A percentile compares a stretch with the other conserved stretches of the same genome.
Conservation (phyloP, 2,113 vertebrate genomes). For the Mohoua ochrocephala region DNA sequence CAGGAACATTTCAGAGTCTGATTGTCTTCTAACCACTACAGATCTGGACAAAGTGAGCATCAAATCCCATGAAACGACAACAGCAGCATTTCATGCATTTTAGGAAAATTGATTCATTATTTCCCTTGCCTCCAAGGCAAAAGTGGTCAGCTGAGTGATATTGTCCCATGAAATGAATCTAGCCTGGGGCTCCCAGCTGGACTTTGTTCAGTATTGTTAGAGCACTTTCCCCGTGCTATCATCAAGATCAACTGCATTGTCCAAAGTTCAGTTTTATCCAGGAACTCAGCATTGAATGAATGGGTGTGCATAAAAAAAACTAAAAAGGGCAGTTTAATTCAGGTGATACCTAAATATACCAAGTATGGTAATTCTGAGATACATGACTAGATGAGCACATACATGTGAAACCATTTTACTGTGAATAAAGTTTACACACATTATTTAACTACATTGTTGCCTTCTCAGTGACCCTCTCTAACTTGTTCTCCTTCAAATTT, state of each 20-base stretch:
- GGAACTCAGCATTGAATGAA: background rate
- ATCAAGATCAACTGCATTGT: background rate
- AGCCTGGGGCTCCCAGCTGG: background rate
- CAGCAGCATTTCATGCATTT: background rate
- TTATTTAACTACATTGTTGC: background rate
- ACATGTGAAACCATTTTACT: background rate
- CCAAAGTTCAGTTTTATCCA: background rate
- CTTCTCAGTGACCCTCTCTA: background rate
- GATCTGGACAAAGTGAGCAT: background rate
- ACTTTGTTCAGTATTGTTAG: background rate
- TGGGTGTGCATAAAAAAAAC: background rate
- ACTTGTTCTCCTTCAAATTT: background rate
- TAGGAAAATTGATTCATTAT: background rate
- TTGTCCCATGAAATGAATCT: background rate
- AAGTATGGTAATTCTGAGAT: background rate
- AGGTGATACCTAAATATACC: background rate
- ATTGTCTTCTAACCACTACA: background rate
- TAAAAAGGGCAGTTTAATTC: background rate
- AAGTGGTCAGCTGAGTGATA: background rate
- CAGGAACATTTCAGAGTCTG: background rate
- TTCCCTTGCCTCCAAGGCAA: background rate
- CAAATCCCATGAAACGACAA: background rate
- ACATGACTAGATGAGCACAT: background rate
- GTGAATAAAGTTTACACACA: background rate
- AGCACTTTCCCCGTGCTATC: background rate